Percentiles rank a stretch among this genome's conserved stretches.
phyloP scores from a whole-genome alignment of 2,888 invertebrate species.

The Mesoligia furuncula region DNA sequence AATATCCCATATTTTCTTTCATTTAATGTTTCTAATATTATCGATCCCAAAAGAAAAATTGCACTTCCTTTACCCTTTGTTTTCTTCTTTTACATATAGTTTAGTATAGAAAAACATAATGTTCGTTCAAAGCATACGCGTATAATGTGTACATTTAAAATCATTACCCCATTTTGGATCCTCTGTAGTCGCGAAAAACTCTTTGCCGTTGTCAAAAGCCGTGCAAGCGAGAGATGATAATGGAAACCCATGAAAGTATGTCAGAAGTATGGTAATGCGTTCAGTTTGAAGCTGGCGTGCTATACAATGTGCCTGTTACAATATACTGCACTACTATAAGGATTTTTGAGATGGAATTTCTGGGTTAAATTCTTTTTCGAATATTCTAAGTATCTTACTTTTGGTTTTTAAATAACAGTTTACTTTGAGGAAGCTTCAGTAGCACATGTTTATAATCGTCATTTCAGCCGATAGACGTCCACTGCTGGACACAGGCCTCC shows the following conservation, averaged over 20 bases:
- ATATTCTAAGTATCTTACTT: not conserved
- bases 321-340: constrained; percentile 19
- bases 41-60: not conserved
- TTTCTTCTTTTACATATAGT: not conserved
- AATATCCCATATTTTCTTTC: no score
- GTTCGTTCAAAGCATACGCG: constrained; percentile 3
- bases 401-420: not conserved
- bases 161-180: constrained; percentile 53
- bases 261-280: constrained; percentile 51
- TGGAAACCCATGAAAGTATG: constrained; percentile 53
- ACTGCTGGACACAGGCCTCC: no score
- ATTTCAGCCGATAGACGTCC: no score
- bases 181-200: constrained; percentile 30
- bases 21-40: not conserved
- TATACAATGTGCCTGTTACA: constrained; percentile 11
- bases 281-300: constrained; percentile 28
- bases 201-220: constrained; percentile 41
- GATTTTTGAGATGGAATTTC: not conserved
- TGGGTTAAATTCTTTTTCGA: not conserved
- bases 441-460: not conserved
- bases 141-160: constrained; percentile 58
- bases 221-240: constrained; percentile 43
- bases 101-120: not conserved
- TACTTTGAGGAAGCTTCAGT: not conserved
- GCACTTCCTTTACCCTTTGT: not conserved